Evolutionary conservation across 1,140 invertebrate genomes (phyloP), one percentile per base, ranked within the genome.

Genomic region (Drosophila persimilis): DNA sequence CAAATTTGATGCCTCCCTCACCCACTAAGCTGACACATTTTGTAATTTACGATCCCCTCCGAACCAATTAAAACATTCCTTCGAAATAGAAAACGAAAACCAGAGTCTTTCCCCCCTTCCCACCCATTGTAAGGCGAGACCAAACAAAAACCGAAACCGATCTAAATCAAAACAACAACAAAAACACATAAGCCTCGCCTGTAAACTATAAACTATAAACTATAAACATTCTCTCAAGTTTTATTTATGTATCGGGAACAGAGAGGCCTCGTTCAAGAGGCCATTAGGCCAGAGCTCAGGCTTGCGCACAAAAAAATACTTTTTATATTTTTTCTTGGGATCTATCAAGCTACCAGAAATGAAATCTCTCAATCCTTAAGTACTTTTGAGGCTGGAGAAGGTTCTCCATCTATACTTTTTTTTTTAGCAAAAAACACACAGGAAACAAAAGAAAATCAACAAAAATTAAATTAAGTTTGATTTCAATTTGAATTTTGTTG

Each of bases 401-500:
- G 43, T 17, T 39, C 47, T 51, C 57, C 53, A 26, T 41, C 51
- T 56, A 60, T 17, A 17, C 17, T 58, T 77, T 39, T 65, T 60
- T 72, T 70, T 69, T 85, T 63, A 60, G 73, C 73, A 85, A 76
- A 79, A 55, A 44, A 60, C 69, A 73, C 1, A 55, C 41, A 53
- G 58, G 22, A 44, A 73, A 62, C 43, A 51, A 62, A 74, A 44
- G 57, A 65, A 46, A 75, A 51, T 29, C 60, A 60, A 75, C 56
- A 59, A 67, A 85, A 85, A 70, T 70, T 61, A 73, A 86, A 86
- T 86, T 88, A 69, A 80, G 78, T 81, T 86, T 86, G 81, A 86
- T 86, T 85, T 86, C 81, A 85, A 84, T 85, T 84, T 84, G 67
- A 84, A 85, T 84, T 79, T 79, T 65, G 67, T 83, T 70, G 69